phyloP scores from a whole-genome alignment of 2,888 invertebrate genomes.

The Phyto melanocephala region DNA sequence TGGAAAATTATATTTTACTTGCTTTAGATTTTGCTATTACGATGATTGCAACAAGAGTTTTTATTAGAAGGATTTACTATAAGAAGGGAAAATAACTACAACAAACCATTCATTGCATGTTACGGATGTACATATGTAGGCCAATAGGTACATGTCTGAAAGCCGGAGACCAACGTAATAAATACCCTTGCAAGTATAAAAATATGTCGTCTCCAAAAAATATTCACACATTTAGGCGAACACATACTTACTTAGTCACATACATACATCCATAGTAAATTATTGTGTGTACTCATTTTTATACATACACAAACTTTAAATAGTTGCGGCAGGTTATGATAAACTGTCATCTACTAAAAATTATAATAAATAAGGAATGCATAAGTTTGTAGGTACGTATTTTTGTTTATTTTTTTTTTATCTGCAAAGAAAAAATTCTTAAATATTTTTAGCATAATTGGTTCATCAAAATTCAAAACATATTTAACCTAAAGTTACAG shows the following conservation, averaged over 20 bases:
- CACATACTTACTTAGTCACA: slow-evolving; percentile 53
- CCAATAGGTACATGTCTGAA: slow-evolving; percentile 73
- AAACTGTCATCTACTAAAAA: slow-evolving; percentile 41
- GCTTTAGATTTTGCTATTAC: background rate
- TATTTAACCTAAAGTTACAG: too few species aligned
- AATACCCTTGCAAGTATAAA: slow-evolving; percentile 35
- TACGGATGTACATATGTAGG: slow-evolving; percentile 71
- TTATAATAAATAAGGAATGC: background rate
- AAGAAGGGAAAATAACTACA: background rate
- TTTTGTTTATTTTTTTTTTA: background rate
- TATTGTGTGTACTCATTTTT: background rate
- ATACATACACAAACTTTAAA: slow-evolving; percentile 72
- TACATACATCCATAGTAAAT: background rate
- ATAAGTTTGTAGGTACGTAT: too few species aligned
- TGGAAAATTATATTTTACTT: background rate
- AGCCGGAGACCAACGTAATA: slow-evolving; percentile 63
- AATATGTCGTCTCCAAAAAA: slow-evolving; percentile 63
- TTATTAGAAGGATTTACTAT: slow-evolving; percentile 30
- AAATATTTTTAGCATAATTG: too few species aligned
- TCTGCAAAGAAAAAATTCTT: too few species aligned
- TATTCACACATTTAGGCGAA: background rate
- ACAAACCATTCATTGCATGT: slow-evolving; percentile 63
- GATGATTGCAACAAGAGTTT: slow-evolving; percentile 34
- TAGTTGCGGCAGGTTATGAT: slow-evolving; percentile 76
- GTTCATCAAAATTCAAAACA: too few species aligned